These are phyloP conservation scores for Salarias fasciatus DNA, from an alignment of 2,797 vertebrate species.

Conservation along the genomic window DNA sequence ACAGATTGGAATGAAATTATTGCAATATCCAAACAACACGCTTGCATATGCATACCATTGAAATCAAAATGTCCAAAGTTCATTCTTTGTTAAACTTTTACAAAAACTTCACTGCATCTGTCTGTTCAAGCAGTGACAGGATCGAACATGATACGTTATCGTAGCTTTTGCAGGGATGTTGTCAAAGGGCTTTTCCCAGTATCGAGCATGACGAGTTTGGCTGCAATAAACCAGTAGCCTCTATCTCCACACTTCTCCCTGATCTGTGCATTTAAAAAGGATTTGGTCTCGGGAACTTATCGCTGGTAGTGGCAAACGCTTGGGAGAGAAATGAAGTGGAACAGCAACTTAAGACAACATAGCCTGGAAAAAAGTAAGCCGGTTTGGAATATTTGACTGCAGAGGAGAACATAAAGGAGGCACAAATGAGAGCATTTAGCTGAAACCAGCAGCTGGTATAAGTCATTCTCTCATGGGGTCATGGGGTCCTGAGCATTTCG, in stretches of 20 bases:
- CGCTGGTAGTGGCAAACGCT: conserved; percentile 56
- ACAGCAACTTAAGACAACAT: conserved; percentile 62
- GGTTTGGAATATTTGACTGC: conserved; percentile 46
- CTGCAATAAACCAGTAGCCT: conserved; percentile 30
- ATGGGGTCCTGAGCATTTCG: conserved; percentile 24
- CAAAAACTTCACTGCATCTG: too few species aligned
- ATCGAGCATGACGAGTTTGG: conserved; percentile 31
- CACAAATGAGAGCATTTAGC: conserved; percentile 36
- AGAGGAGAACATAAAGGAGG: conserved; percentile 26
- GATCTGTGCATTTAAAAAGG: conserved; percentile 60
- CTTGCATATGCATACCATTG: too few species aligned
- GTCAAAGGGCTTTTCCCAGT: too few species aligned
- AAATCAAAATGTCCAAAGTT: too few species aligned
- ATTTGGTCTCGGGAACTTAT: conserved; percentile 64
- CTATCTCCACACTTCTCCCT: conserved; percentile 52
- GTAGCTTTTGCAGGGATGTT: too few species aligned
- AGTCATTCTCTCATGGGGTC: conserved; percentile 45
- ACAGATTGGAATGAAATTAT: too few species aligned
- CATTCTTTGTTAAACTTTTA: too few species aligned
- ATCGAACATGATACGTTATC: conserved; percentile 17
- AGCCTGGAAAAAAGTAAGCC: conserved; percentile 45
- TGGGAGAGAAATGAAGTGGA: conserved; percentile 57
- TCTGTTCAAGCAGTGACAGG: neutral
- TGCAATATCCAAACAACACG: too few species aligned
- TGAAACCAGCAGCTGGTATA: conserved; percentile 34